These are phyloP conservation scores for Acipenser transmontanus DNA, from an alignment of 2,797 vertebrate species.

Conservation along the genomic window DNA sequence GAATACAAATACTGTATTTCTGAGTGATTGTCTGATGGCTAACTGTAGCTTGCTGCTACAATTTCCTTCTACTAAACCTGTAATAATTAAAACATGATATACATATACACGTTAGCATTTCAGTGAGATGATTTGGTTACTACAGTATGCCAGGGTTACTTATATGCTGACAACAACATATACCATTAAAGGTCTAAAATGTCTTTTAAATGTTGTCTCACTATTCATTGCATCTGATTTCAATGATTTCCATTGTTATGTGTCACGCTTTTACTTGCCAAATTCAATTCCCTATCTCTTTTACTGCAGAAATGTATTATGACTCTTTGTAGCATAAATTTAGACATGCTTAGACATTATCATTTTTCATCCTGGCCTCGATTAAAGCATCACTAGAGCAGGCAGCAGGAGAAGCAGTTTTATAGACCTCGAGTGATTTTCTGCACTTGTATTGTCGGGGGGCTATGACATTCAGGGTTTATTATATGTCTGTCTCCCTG, in stretches of 20 bases:
- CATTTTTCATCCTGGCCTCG: slow-evolving; percentile 50
- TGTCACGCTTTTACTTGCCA: slow-evolving; percentile 34
- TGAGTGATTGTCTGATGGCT: too few relatives aligned
- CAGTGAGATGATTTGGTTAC: too few relatives aligned
- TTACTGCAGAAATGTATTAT: slow-evolving; percentile 36
- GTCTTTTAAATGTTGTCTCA: slow-evolving; percentile 40
- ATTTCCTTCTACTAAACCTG: too few relatives aligned
- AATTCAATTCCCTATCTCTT: slow-evolving; percentile 38
- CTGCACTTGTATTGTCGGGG: slow-evolving; percentile 31
- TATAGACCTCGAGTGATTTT: slow-evolving; percentile 42
- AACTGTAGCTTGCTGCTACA: too few relatives aligned
- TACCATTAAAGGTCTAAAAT: slow-evolving; percentile 35
- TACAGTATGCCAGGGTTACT: slow-evolving; percentile 10
- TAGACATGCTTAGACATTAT: slow-evolving; percentile 43
- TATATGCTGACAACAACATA: slow-evolving; percentile 29
- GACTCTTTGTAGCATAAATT: slow-evolving; percentile 41
- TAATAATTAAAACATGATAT: too few relatives aligned
- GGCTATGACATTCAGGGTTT: slow-evolving; percentile 49
- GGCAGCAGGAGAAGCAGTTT: slow-evolving; percentile 36
- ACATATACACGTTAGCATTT: too few relatives aligned
- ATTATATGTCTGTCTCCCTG: slow-evolving; percentile 34
- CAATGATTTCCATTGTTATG: slow-evolving; percentile 35
- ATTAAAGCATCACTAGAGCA: slow-evolving; percentile 30
- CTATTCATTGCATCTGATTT: slow-evolving; percentile 36
- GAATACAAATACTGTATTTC: too few relatives aligned